Conservation (phyloP, 1,140 invertebrate genomes). For the Luehdorfia chinensis region DNA sequence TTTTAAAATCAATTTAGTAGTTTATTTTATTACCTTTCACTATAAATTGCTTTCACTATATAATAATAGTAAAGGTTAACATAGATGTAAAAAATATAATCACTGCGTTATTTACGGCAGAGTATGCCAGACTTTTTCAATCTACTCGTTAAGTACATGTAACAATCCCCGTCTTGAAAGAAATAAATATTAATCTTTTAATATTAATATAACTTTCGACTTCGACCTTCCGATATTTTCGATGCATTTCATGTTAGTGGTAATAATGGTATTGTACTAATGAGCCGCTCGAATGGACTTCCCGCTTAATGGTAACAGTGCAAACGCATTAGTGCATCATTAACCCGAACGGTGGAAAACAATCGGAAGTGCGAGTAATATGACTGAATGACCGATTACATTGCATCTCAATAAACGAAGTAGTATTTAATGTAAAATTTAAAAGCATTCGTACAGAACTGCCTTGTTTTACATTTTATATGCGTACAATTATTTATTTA, state of each 20-base stretch:
- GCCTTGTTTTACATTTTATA: not conserved
- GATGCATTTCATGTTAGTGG: conserved; percentile 3
- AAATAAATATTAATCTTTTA: too few species aligned
- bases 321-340: conserved; percentile 72
- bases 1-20: too few species aligned
- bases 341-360: conserved; percentile 49
- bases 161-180: too few species aligned
- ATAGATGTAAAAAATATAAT: too few species aligned
- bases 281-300: conserved; percentile 30
- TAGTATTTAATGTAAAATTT: conserved; percentile 10
- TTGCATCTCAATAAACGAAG: not conserved
- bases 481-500: not conserved
- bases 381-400: conserved; percentile 36
- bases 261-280: conserved; percentile 37
- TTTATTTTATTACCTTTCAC: too few species aligned
- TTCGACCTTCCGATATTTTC: too few species aligned
- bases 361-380: conserved; percentile 23
- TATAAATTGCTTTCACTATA: too few species aligned
- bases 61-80: too few species aligned
- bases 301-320: conserved; percentile 49
- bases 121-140: too few species aligned
- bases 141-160: too few species aligned
- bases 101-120: too few species aligned
- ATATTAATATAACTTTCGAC: too few species aligned
- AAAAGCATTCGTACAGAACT: conserved; percentile 1